Percentiles rank a stretch among this genome's conserved stretches.
phyloP scores from a whole-genome alignment of 2,113 vertebrate genomes.

The Danionella cerebrum region DNA sequence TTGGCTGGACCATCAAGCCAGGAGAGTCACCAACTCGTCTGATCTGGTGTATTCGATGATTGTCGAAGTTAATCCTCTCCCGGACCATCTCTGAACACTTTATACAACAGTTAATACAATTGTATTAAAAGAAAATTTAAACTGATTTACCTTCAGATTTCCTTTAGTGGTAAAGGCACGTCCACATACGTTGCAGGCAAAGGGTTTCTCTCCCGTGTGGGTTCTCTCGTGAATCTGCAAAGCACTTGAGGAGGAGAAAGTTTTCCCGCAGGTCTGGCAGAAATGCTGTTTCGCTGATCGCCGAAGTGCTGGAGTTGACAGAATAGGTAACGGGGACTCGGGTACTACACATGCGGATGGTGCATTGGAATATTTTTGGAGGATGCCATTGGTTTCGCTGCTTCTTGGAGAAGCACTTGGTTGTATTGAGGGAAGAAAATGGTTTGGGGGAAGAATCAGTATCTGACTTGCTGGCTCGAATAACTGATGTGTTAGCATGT shows the following conservation, averaged over 20 bases:
- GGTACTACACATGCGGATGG: conserved; percentile 63
- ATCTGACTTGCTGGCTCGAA: conserved; percentile 83
- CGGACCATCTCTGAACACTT: no score
- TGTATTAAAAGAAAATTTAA: conserved; percentile 28
- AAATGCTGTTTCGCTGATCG: conserved; percentile 94
- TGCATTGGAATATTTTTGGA: conserved; percentile 79
- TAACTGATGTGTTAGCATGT: conserved; percentile 98
- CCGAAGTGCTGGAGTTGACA: conserved; percentile 70
- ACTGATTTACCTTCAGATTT: conserved; percentile 90
- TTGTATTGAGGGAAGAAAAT: conserved; percentile 67
- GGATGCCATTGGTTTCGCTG: conserved; percentile 85
- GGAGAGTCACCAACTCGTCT: no score
- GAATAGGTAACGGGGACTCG: conserved; percentile 79
- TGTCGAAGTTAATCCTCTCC: no score
- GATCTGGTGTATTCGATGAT: no score
- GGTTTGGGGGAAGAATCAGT: conserved; percentile 76
- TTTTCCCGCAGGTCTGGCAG: conserved; percentile 93
- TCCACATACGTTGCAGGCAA: conserved; percentile 96
- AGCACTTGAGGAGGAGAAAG: conserved; percentile 94
- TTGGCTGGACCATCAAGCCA: no score
- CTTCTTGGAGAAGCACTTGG: conserved; percentile 70
- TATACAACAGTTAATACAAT: no score
- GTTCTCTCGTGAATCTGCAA: conserved; percentile 98
- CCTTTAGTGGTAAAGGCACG: conserved; percentile 99
- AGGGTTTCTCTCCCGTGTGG: conserved; percentile 97